Conservation (phyloP, 2,888 invertebrate genomes). For the Glyphotaelius pellucidus region DNA sequence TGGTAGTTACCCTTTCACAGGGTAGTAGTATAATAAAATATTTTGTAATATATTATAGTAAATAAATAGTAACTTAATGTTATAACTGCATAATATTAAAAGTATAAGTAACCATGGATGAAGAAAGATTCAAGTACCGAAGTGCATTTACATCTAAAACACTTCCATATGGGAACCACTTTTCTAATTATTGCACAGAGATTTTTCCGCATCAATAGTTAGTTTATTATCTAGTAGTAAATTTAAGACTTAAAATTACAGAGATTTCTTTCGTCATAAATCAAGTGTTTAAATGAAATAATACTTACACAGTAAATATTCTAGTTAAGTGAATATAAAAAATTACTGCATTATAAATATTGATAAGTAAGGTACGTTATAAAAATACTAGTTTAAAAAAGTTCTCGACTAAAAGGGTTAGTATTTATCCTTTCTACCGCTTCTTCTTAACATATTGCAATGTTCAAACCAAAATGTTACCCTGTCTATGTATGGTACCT, state of each 20-base stretch:
- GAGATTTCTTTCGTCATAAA: neutral
- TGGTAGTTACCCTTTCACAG: neutral
- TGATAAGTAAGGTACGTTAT: neutral
- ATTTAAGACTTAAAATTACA: neutral
- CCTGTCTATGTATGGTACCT: slow-evolving; percentile 70
- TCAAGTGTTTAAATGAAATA: neutral
- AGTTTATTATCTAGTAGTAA: neutral
- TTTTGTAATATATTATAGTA: neutral
- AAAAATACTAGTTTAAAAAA: neutral
- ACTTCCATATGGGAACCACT: neutral
- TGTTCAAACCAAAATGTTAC: neutral
- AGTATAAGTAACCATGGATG: neutral
- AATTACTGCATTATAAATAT: neutral
- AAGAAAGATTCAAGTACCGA: neutral
- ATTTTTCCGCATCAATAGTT: neutral
- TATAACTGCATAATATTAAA: neutral
- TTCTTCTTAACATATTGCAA: neutral
- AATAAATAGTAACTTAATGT: neutral
- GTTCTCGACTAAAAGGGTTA: neutral
- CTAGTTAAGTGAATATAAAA: neutral
- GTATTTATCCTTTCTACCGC: neutral
- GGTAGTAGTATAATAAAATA: neutral
- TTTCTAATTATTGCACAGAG: neutral
- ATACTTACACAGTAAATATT: neutral
- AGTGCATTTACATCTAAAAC: neutral